phyloP scores from a whole-genome alignment of 2,888 invertebrate species.

The Nomada ferruginata region DNA sequence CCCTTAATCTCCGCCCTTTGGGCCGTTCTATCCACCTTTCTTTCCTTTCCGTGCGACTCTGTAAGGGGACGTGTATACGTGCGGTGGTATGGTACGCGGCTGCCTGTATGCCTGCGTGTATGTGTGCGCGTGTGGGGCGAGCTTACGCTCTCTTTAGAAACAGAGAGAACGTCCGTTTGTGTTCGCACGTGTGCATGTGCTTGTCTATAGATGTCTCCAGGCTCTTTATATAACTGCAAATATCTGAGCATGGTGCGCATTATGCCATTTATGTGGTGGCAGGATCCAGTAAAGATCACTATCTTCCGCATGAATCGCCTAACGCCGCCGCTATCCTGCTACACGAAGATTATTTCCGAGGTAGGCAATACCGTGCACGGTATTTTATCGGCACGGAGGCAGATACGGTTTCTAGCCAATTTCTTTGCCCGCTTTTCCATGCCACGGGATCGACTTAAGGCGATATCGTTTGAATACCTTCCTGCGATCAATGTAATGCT shows the following conservation, averaged over 20 bases:
- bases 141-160: conserved; percentile 12
- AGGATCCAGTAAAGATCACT: conserved; percentile 54
- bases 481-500: not conserved
- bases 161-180: not conserved
- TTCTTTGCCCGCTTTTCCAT: conserved; percentile 39
- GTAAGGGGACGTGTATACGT: conserved; percentile 31
- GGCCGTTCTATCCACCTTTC: conserved; percentile 74
- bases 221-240: conserved; percentile 69
- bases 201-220: not conserved
- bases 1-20: conserved; percentile 84
- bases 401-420: conserved; percentile 48
- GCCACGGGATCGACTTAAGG: conserved; percentile 16
- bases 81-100: not conserved
- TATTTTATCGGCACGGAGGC: conserved; percentile 18
- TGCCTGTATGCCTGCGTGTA: not conserved
- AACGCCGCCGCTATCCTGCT: conserved; percentile 28
- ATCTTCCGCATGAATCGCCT: conserved; percentile 57
- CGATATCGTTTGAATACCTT: conserved; percentile 17
- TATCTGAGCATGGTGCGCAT: conserved; percentile 69
- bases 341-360: conserved; percentile 51
- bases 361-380: conserved; percentile 11
- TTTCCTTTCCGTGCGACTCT: conserved; percentile 68
- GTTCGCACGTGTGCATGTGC: not conserved
- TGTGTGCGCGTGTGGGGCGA: not conserved
- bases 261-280: conserved; percentile 56